These are phyloP conservation scores for Blastobasis adustella DNA, from an alignment of 2,888 invertebrate genomes.

Conservation along the genomic window DNA sequence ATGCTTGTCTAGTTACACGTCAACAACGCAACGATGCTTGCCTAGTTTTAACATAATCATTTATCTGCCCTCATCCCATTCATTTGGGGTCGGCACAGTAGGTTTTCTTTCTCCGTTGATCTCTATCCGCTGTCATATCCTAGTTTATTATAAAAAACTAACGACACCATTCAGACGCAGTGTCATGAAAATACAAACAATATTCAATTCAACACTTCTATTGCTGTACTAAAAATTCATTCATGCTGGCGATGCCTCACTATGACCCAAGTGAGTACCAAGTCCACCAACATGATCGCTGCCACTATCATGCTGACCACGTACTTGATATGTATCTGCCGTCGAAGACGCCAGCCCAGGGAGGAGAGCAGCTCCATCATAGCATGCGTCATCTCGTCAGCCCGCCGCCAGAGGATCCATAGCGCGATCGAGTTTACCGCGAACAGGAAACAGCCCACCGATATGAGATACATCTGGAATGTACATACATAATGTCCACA, in stretches of 20 bases:
- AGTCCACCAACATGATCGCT: neutral
- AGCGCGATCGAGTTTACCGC: constrained; percentile 37
- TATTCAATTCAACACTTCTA: neutral
- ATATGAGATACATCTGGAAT: constrained; percentile 37
- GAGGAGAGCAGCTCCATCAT: constrained; percentile 41
- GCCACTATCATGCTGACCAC: too few species aligned
- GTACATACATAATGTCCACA: neutral
- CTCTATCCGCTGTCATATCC: too few species aligned
- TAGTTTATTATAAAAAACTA: neutral
- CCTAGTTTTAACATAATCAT: too few species aligned
- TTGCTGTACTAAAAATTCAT: neutral
- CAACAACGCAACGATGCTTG: too few species aligned
- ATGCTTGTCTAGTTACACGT: too few species aligned
- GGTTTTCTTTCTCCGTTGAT: too few species aligned
- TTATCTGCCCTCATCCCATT: too few species aligned
- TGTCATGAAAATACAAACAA: neutral
- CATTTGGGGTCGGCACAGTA: too few species aligned
- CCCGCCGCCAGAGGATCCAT: constrained; percentile 35
- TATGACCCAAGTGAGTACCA: neutral
- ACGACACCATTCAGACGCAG: neutral
- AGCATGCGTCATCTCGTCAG: constrained; percentile 35
- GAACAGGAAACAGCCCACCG: constrained; percentile 32
- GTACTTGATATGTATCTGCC: constrained; percentile 25
- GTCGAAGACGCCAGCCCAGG: constrained; percentile 35
- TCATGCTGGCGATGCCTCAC: neutral